A percentile compares a stretch with the other conserved stretches of the same genome.
phyloP scores from a whole-genome alignment of 2,888 invertebrate species.

The Volucella zonaria region DNA sequence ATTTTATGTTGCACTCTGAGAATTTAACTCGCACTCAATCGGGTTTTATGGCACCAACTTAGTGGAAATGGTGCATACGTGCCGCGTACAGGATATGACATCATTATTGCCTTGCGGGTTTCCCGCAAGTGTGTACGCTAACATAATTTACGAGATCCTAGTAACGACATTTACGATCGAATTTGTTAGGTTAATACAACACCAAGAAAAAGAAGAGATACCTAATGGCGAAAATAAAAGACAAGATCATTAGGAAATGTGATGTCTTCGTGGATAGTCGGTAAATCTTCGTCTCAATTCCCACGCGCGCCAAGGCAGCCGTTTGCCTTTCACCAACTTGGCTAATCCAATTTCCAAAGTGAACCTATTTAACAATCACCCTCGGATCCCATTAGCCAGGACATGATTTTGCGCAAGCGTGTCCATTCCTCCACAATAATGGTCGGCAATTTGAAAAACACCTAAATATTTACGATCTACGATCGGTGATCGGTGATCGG shows the following conservation, averaged over 20 bases:
- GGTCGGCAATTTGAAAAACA: constrained; percentile 81
- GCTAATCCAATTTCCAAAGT: constrained; percentile 68
- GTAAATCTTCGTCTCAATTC: constrained; percentile 52
- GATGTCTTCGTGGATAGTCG: constrained; percentile 8
- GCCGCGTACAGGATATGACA: constrained; percentile 62
- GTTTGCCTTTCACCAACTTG: constrained; percentile 63
- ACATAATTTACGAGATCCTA: constrained; percentile 55
- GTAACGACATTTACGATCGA: constrained; percentile 54
- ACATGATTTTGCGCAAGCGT: constrained; percentile 65
- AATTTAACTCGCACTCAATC: constrained; percentile 60
- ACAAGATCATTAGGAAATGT: constrained; percentile 33
- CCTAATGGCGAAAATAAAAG: not conserved
- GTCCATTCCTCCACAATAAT: constrained; percentile 76
- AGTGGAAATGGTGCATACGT: constrained; percentile 1
- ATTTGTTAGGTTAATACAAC: constrained; percentile 23
- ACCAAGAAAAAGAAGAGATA: not conserved
- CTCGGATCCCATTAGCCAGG: constrained; percentile 54
- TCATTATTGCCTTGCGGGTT: constrained; percentile 39
- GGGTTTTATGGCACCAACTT: constrained; percentile 48
- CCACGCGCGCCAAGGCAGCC: constrained; percentile 59
- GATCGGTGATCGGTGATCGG: constrained; percentile 61
- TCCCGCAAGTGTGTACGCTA: constrained; percentile 4
- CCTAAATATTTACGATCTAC: constrained; percentile 78
- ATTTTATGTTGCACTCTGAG: constrained; percentile 56
- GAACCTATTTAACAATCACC: constrained; percentile 67